Evolutionary conservation across 92 coral and sea anemone genomes (phyloP), one percentile per base, ranked within the genome.

Genomic region (Bergia sp.): DNA sequence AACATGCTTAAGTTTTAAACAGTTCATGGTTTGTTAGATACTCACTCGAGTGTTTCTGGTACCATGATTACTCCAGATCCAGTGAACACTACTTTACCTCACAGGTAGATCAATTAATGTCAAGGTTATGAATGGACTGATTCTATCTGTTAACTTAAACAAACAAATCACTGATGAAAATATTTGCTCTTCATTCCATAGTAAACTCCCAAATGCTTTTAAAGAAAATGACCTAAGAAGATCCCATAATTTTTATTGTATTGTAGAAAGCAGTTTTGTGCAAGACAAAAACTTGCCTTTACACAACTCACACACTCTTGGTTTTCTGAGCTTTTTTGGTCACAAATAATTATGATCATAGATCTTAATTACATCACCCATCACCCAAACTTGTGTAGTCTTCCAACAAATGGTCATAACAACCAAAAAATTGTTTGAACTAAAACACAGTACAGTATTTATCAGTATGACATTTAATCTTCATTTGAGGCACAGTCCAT

Each of bases 401-500:
- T 61, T 61, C 7, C 21, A 12, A 3, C 69, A 15, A 36, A 72
- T 29, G 76, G 12, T 8, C 76, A 37, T 2, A 6, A 2, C 38
- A 72, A 16, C 18, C 76, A 72, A 37, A 5, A 72, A 72, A 72
- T 72, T 8, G 23, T 67, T 67, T n/a, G 18, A 76, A 20, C 13
- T 1, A 76, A 16, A 9, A 41, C 47, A 76, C 80, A 76, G 3
- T 3, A n/a, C 20, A 29, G 47, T 15, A 76, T 16, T 18, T n/a
- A 41, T 38, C 53, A 76, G 43, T 76, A 5, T 76, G 47, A 41
- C 47, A 41, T 76, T 41, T 76, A 76, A 40, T 76, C 41, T 42
- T 76, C 50, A 18, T 41, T 76, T 40, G 7, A 41, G 47, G 45
- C 80, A 76, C 36, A 76, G 80, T 76, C 53, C 80, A 76, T 76